Evolutionary conservation across 2,113 vertebrate species (phyloP).

Genomic region (Hippopotamus amphibius): DNA sequence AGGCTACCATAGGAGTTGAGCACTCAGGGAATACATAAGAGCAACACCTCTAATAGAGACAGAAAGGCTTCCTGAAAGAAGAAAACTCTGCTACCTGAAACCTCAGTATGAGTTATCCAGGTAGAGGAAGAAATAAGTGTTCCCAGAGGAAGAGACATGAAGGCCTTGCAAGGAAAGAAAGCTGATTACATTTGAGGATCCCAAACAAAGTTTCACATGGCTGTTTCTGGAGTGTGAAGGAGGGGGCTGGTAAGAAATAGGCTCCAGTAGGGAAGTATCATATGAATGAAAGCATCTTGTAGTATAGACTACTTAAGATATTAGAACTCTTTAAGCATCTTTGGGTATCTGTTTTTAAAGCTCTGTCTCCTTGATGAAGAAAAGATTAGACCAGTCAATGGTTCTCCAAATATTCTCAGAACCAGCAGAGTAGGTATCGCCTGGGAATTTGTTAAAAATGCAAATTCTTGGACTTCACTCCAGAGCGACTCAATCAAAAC

Average conservation of each 20-base stretch:
- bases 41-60: too few relatives aligned
- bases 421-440: background rate
- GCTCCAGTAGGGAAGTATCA: rapidly evolving
- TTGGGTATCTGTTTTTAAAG: background rate
- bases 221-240: background rate
- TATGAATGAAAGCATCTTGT: background rate
- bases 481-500: background rate
- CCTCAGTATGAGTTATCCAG: too few relatives aligned
- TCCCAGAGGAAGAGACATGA: background rate
- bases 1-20: background rate
- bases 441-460: background rate
- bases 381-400: background rate
- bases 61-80: background rate
- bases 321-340: background rate
- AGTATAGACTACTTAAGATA: background rate
- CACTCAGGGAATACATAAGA: background rate
- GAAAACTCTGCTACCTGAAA: background rate
- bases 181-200: background rate
- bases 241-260: background rate
- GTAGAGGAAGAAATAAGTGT: background rate
- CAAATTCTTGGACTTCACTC: background rate
- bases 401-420: background rate
- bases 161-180: background rate
- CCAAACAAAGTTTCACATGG: background rate
- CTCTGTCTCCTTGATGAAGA: background rate